Evolutionary conservation across 2,113 vertebrate genomes (phyloP).

Genomic region (Gopherus flavomarginatus): DNA sequence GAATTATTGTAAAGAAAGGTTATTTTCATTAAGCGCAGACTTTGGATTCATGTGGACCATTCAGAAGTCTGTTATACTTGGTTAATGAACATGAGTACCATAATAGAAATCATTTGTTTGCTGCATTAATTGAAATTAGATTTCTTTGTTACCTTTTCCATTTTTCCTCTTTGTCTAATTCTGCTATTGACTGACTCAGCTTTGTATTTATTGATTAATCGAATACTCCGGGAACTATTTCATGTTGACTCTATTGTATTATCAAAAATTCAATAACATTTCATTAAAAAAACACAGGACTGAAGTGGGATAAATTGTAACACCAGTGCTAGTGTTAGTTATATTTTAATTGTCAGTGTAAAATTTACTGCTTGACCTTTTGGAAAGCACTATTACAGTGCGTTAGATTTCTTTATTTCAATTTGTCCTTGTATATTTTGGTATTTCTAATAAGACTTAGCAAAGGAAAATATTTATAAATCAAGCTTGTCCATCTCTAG

Average conservation of each 20-base stretch:
- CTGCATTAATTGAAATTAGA: constrained; percentile 59
- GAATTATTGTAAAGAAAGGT: constrained; percentile 61
- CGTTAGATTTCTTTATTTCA: constrained; percentile 35
- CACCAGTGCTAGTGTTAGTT: constrained; percentile 17
- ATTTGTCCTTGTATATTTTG: background rate
- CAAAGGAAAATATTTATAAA: constrained; percentile 63
- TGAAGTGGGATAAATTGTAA: constrained; percentile 57
- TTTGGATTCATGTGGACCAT: constrained; percentile 60
- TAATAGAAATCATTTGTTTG: constrained; percentile 67
- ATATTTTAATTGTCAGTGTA: constrained; percentile 62
- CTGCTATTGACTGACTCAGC: constrained; percentile 47
- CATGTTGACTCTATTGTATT: constrained; percentile 48
- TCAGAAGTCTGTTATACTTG: constrained; percentile 65
- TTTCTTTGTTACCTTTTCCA: constrained; percentile 17
- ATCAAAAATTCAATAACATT: constrained; percentile 53
- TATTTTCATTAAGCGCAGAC: constrained; percentile 69
- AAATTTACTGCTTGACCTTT: constrained; percentile 67
- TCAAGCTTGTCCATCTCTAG: constrained; percentile 16
- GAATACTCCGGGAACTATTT: constrained; percentile 51
- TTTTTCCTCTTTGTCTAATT: constrained; percentile 56
- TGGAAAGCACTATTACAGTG: constrained; percentile 37
- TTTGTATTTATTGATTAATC: constrained; percentile 58
- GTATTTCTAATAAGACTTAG: constrained; percentile 32
- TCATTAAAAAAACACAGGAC: constrained; percentile 36
- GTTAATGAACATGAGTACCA: constrained; percentile 67